These are phyloP conservation scores for Ctenoplectra terminalis DNA, from an alignment of 1,140 invertebrate species.

Conservation along the genomic window DNA sequence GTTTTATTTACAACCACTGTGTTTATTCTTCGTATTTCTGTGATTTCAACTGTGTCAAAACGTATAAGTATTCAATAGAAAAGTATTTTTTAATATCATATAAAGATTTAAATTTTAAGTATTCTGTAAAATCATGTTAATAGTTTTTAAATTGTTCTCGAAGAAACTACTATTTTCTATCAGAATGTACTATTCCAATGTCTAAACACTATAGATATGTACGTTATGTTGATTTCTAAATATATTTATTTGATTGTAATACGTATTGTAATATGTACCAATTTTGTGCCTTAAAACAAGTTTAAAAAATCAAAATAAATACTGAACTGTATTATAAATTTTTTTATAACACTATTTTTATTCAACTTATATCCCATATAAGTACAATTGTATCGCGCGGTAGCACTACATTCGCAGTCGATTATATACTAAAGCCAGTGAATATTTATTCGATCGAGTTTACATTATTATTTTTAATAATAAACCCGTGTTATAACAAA, in stretches of 20 bases:
- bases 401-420: background rate
- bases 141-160: background rate
- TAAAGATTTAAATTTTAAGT: background rate
- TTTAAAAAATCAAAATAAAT: slow-evolving; percentile 6
- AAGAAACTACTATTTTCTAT: slow-evolving; percentile 1
- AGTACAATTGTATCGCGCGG: background rate
- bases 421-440: background rate
- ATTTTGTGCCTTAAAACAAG: background rate
- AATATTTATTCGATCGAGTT: no score
- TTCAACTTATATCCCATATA: background rate
- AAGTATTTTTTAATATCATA: background rate
- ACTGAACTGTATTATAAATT: background rate
- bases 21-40: background rate
- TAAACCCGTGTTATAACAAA: background rate
- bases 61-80: no score
- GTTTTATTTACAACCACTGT: background rate
- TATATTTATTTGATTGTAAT: slow-evolving; percentile 37
- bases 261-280: slow-evolving; percentile 8
- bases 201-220: background rate
- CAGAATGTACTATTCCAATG: background rate
- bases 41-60: background rate
- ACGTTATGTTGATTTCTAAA: slow-evolving; percentile 16
- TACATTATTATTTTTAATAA: background rate
- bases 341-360: background rate
- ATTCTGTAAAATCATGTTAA: background rate